Evolutionary conservation across 1,140 invertebrate species (phyloP), one percentile per base, ranked within the genome.

Genomic region (Bombus soroeensis): DNA sequence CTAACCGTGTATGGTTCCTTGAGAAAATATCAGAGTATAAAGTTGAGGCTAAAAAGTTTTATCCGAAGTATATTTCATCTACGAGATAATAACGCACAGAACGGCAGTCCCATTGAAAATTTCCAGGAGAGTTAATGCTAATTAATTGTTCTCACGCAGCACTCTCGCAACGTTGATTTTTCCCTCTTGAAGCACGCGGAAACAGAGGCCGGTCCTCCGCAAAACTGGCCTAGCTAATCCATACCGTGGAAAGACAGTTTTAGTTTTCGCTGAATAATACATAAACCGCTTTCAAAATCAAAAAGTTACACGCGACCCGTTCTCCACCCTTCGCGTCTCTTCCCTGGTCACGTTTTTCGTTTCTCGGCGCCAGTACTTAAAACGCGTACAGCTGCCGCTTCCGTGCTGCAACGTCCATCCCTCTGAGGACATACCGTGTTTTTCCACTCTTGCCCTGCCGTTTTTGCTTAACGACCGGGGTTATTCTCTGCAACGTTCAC

Each of bases 211-310:
- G 1, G 62, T 68, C n/a, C 85, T 57, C 41, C 41, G 81, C 82
- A 73, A 22, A 78, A 72, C 28, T 47, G 8, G 15, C n/a, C n/a
- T 28, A 25, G 41, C 57, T 85, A 72, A 81, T 85, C 83, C 83
- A 37, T 32, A 25, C 68, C 15, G 15, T 15, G 57, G 15, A 4
- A 43, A 32, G 53, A 39, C 37, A 57, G 28, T 84, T 83, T 80
- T 41, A 68, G 74, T 90, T 90, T 81, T 75, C 71, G 59, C 87
- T 90, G 89, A 90, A 90, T 90, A 90, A 90, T 90, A 90, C 89
- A 90, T 90, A 90, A 90, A 88, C 83, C 83, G 83, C 80, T 90
- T 90, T 90, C 86, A 83, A 90, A 90, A 90, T 90, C 89, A 88
- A 86, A 90, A 90, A 86, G 87, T 83, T 90, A 28, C 74, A 43